Evolutionary conservation across 2,113 vertebrate genomes (phyloP).

Genomic region (Apteryx mantelli): DNA sequence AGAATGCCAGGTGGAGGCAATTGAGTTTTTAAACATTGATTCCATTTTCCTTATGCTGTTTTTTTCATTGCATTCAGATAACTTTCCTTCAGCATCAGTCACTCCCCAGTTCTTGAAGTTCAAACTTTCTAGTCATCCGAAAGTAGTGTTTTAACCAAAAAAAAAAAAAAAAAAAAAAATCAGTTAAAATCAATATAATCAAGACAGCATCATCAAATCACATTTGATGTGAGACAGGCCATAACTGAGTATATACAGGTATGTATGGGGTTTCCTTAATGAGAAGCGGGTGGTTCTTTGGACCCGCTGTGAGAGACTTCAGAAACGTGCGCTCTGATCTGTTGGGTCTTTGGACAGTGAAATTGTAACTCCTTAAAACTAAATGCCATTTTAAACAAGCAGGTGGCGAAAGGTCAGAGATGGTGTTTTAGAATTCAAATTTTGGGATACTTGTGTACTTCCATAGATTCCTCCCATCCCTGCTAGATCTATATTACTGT

Average conservation of each 20-base stretch:
- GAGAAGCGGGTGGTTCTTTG: neutral
- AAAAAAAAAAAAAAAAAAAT: neutral
- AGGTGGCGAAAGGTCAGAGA: neutral
- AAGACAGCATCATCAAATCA: neutral
- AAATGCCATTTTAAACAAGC: neutral
- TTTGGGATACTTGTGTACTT: neutral
- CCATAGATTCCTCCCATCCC: fast-evolving
- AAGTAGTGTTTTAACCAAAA: neutral
- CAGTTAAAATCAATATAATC: neutral
- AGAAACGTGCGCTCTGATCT: neutral
- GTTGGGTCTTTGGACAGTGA: slow-evolving; percentile 30
- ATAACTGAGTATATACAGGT: neutral
- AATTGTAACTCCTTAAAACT: slow-evolving; percentile 44
- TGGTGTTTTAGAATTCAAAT: neutral
- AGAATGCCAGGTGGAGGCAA: neutral
- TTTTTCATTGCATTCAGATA: neutral
- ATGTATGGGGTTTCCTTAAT: neutral
- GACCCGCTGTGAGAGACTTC: neutral
- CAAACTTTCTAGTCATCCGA: neutral
- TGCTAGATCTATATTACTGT: neutral
- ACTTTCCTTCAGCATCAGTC: neutral
- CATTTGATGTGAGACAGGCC: neutral
- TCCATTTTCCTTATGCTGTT: neutral
- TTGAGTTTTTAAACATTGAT: neutral
- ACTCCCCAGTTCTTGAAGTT: neutral